Percentiles rank a stretch among this genome's conserved stretches.
phyloP scores from a whole-genome alignment of 2,888 invertebrate genomes.

The Lymantria dispar region DNA sequence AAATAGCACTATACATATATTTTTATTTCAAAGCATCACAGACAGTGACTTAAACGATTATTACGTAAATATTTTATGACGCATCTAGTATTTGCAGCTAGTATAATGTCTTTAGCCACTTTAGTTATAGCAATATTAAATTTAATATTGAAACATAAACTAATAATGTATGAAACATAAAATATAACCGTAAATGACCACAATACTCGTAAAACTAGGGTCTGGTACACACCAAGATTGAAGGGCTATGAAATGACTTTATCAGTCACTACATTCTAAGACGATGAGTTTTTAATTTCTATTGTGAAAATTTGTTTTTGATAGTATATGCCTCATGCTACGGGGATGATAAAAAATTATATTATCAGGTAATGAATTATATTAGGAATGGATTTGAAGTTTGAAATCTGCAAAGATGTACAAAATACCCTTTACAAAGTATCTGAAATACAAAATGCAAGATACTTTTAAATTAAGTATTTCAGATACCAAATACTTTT shows the following conservation, averaged over 20 bases:
- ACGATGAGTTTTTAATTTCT: too few species aligned
- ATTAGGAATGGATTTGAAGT: too few species aligned
- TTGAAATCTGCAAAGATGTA: too few species aligned
- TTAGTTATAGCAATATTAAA: conserved; percentile 1
- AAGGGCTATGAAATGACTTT: not conserved
- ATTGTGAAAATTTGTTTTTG: too few species aligned
- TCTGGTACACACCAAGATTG: not conserved
- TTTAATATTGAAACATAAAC: conserved; percentile 1
- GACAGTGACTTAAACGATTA: not conserved
- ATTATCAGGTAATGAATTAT: too few species aligned
- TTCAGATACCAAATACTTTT: too few species aligned
- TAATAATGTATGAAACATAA: conserved; percentile 3
- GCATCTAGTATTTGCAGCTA: not conserved
- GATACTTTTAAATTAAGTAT: too few species aligned
- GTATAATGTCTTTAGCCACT: conserved; percentile 1
- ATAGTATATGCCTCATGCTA: too few species aligned
- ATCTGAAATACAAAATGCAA: too few species aligned
- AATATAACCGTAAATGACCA: conserved; percentile 9
- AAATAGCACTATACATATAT: not conserved
- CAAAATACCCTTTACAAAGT: too few species aligned
- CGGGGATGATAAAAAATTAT: too few species aligned
- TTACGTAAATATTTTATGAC: not conserved
- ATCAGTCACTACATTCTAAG: not conserved
- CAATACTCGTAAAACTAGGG: conserved; percentile 9
- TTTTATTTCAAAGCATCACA: not conserved